Percentiles rank a stretch among this genome's conserved stretches.
phyloP scores from a whole-genome alignment of 2,888 invertebrate genomes.

The Drosophila sordidula region DNA sequence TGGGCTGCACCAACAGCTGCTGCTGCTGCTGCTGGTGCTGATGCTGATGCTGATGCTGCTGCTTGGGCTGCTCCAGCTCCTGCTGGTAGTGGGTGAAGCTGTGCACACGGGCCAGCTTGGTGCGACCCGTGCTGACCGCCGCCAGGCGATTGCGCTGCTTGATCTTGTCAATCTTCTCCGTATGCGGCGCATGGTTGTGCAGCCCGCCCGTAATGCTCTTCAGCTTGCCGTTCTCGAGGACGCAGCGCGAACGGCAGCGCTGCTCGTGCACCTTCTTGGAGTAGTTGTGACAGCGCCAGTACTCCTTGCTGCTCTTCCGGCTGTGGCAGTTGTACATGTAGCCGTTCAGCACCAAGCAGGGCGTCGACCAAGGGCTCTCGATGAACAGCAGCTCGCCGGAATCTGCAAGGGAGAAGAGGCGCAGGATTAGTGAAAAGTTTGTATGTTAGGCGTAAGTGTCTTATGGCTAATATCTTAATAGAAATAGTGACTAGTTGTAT shows the following conservation, averaged over 20 bases:
- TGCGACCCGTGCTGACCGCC: slow-evolving; percentile 41
- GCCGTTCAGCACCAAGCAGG: slow-evolving; percentile 83
- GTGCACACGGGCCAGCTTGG: slow-evolving; percentile 46
- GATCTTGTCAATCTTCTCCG: slow-evolving; percentile 84
- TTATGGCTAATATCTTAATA: slow-evolving; percentile 10
- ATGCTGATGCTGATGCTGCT: slow-evolving; percentile 32
- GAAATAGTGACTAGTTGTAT: slow-evolving; percentile 21
- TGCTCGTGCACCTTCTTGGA: slow-evolving; percentile 83
- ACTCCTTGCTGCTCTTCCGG: slow-evolving; percentile 84
- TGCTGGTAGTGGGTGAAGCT: slow-evolving; percentile 46
- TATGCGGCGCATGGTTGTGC: slow-evolving; percentile 85
- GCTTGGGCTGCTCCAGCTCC: slow-evolving; percentile 4
- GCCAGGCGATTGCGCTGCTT: slow-evolving; percentile 81
- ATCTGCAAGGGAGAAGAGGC: slow-evolving; percentile 39
- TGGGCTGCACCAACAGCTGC: slow-evolving; percentile 22
- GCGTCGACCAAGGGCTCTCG: slow-evolving; percentile 85
- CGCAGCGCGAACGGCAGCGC: slow-evolving; percentile 85
- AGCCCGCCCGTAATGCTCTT: slow-evolving; percentile 83
- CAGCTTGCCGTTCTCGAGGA: slow-evolving; percentile 83
- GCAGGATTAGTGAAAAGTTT: not conserved
- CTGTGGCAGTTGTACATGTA: slow-evolving; percentile 85
- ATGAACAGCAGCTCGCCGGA: slow-evolving; percentile 81
- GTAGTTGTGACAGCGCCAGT: slow-evolving; percentile 85
- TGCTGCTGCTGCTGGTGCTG: slow-evolving; percentile 44
- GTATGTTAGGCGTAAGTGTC: not conserved